phyloP scores from a whole-genome alignment of 2,113 vertebrate genomes.

The Mirounga angustirostris region DNA sequence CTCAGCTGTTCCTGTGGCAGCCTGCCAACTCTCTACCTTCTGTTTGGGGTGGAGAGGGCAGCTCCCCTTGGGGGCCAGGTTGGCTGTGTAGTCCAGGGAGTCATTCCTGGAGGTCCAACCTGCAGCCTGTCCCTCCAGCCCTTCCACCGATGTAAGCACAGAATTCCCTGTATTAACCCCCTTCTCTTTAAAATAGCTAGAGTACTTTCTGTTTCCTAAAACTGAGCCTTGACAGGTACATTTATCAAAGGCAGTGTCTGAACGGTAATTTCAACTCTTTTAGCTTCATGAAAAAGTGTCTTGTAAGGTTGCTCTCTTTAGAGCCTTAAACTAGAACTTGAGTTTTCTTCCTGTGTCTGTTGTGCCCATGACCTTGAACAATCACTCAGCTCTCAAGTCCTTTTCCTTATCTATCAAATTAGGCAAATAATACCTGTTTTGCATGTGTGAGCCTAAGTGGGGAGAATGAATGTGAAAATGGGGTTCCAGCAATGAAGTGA shows the following conservation, averaged over 20 bases:
- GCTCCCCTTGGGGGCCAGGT: neutral
- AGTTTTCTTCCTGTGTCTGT: neutral
- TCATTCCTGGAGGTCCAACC: neutral
- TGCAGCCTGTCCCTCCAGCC: neutral
- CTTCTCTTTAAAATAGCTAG: neutral
- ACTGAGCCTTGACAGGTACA: neutral
- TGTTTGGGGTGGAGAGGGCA: neutral
- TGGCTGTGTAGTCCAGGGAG: neutral
- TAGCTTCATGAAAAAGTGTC: neutral
- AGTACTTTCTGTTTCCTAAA: neutral
- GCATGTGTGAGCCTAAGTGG: neutral
- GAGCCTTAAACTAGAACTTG: neutral
- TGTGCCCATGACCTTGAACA: neutral
- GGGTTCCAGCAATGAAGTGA: neutral
- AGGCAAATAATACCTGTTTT: neutral
- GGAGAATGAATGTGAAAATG: neutral
- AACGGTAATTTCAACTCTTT: neutral
- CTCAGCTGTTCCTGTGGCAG: neutral
- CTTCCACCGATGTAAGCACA: neutral
- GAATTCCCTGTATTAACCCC: neutral
- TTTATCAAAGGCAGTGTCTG: neutral
- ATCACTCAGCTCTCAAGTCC: neutral
- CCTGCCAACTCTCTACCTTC: neutral
- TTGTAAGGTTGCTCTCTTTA: neutral
- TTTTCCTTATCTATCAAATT: neutral